A percentile compares a stretch with the other conserved stretches of the same genome.
Conservation (phyloP, 2,113 vertebrate genomes). For the Vidua chalybeata region DNA sequence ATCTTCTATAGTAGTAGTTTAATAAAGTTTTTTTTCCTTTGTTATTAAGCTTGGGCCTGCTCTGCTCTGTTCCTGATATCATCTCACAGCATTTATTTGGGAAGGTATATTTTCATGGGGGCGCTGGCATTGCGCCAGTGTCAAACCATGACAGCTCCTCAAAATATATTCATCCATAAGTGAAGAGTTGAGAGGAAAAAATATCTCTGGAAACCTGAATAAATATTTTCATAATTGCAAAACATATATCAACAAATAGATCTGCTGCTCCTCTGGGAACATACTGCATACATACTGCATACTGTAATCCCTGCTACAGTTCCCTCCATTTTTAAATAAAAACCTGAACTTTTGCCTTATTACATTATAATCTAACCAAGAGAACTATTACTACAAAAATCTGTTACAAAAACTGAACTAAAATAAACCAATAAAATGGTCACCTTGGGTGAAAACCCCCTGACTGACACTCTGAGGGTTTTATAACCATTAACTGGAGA, state of each 20-base stretch:
- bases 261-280: neutral
- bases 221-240: neutral
- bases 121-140: no score
- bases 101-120: no score
- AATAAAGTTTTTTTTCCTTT: no score
- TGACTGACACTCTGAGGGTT: neutral
- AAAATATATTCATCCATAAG: neutral
- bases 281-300: neutral
- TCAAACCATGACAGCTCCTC: neutral
- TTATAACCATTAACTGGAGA: neutral
- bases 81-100: no score
- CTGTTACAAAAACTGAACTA: neutral
- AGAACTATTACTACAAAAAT: neutral
- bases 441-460: neutral
- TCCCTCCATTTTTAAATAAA: neutral
- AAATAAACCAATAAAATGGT: neutral
- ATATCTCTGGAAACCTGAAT: neutral
- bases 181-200: neutral
- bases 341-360: neutral
- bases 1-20: no score
- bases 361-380: neutral
- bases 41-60: no score
- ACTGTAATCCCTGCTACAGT: neutral
- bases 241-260: neutral
- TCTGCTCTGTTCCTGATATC: no score